Evolutionary conservation across 92 coral and sea anemone species (phyloP), one percentile per base, ranked within the genome.

Genomic region (Palythoa heliodiscus): DNA sequence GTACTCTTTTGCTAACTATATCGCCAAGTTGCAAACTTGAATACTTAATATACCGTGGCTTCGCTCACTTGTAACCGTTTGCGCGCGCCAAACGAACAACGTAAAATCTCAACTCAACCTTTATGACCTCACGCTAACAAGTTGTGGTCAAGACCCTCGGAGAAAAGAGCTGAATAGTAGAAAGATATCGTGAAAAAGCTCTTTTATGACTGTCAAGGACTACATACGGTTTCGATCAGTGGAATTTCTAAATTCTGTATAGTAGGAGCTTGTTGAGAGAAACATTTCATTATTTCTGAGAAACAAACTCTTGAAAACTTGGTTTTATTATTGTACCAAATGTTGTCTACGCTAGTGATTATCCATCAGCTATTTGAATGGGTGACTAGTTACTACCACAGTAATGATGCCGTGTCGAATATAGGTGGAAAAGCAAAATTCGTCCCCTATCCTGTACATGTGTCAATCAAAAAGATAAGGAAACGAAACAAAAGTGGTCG

Each of bases 331-430:
- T 19, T 63, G 9, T 71, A 48, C 17, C 66, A 53, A 17, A 76
- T 76, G 82, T 38, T 76, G n/a, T 76, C 82, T 35, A 52, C 80
- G 10, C 80, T 75, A 47, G 80, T 75, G 43, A 75, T 52, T 52
- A 60, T 75, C 16, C n/a, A 75, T 3, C 66, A 52, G 7, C 7
- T 75, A 3, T 37, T 75, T 75, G 64, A 75, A 17, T 20, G 80
- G 80, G 80, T 35, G 66, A 20, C 80, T 37, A 39, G 75, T 39
- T 71, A 17, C 35, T 37, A 38, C 53, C 20, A 37, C 22, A 71
- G 11, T 9, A 9, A 11, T 11, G 1, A 19, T 6, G 12, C 0
- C 1, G 50, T 38, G n/a, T 14, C 19, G 60, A 6, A 15, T 5
- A 16, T 47, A 2, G 13, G 39, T 7, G 60, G 39, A 11, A 11